Evolutionary conservation across 2,888 invertebrate genomes (phyloP), one percentile per base, ranked within the genome.

Genomic region (Hecatera dysodea): DNA sequence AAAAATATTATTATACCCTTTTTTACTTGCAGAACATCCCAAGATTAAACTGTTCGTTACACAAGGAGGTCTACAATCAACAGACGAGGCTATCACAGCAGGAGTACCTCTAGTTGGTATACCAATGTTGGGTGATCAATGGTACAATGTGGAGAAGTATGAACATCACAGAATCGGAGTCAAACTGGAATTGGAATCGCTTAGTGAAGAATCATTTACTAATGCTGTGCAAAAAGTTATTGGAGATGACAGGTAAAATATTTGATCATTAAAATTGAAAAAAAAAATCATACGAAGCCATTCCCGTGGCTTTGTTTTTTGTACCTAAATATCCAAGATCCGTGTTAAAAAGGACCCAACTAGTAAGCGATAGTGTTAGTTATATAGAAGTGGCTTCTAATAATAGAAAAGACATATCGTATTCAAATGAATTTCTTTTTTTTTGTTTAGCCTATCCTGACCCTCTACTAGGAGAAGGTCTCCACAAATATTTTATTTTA

Each of bases 41-140:
- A 96, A 96, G 64, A 72, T 96, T 0, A 96, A 96, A 75, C 72
- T 94, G 0, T 96, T 96, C 59, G 90, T 96, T 48, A 95, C 94
- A 0, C 96, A 96, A 91, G 93, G 93, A 59, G 96, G 96, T 1
- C 72, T 95, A 6, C 95, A 96, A 74, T 96, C 96, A 0, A 91
- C 94, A 5, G 95, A 95, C 61, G 96, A 96, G 83, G 90, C 95
- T 0, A 92, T 96, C 19, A 83, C 86, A 12, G 93, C 93, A 19
- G 92, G 91, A 50, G 92, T 95, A 0, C 95, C 95, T 0, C 75
- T 96, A 1, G 75, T 96, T 1, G 94, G 91, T 8, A 82, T 96
- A 22, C 95, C 95, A 0, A 90, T 96, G 83, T 75, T 94, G 12
- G 92, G 86, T 3, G 96, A 96, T 74, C 96, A 96, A 72, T 91